Conservation (phyloP, 2,113 vertebrate species). For the Connochaetes taurinus region DNA sequence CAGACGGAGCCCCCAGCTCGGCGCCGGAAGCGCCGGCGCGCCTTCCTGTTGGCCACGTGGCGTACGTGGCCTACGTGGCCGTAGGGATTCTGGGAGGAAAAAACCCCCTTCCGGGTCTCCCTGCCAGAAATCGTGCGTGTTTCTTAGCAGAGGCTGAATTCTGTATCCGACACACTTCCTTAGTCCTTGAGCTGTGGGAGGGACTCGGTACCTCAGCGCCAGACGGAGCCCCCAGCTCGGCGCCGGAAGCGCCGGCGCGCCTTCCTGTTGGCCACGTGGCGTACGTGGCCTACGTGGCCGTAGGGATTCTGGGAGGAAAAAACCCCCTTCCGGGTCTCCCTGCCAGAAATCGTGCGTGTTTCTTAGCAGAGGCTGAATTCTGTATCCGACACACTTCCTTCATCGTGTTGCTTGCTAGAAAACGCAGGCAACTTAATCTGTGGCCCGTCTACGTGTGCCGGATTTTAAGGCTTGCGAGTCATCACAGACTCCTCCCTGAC, state of each 20-base stretch:
- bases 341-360: neutral
- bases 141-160: neutral
- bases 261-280: neutral
- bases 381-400: neutral
- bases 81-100: neutral
- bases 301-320: neutral
- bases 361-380: neutral
- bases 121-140: neutral
- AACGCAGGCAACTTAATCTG: neutral
- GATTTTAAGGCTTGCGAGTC: neutral
- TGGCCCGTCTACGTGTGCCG: fast-evolving
- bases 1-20: neutral
- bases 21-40: neutral
- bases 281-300: neutral
- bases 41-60: neutral
- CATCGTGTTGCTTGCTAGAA: neutral
- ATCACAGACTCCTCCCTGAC: neutral
- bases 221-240: neutral
- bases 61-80: neutral
- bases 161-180: neutral
- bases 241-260: fast-evolving
- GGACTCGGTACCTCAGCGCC: fast-evolving
- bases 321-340: neutral
- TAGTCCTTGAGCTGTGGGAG: fast-evolving
- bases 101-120: neutral